phyloP scores from a whole-genome alignment of 2,797 vertebrate species.

The Zalophus californianus region DNA sequence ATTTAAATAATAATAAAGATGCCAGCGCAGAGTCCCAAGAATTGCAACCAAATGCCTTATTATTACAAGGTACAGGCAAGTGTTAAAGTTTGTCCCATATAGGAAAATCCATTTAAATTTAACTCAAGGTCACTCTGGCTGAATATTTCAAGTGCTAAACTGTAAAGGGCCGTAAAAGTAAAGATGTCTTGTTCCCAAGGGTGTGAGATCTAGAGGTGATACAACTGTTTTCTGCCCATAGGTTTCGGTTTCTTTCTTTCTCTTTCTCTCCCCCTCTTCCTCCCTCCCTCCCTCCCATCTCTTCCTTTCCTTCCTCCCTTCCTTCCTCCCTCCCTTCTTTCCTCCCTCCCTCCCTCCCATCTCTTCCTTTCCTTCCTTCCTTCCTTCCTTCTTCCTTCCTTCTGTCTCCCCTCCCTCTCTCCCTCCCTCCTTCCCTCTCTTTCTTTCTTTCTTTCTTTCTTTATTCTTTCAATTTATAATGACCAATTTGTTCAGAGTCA shows the following conservation, averaged over 20 bases:
- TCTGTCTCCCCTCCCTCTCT: too few species aligned
- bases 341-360: too few species aligned
- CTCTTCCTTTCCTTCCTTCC: rapidly evolving
- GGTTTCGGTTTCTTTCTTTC: not conserved
- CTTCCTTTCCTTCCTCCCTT: rapidly evolving
- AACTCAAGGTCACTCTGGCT: not conserved
- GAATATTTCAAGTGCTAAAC: not conserved
- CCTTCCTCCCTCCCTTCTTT: too few species aligned
- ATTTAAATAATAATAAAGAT: slow-evolving; percentile 5
- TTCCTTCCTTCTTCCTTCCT: rapidly evolving
- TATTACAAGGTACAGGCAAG: not conserved
- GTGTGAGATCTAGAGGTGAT: not conserved
- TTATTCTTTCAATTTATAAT: not conserved
- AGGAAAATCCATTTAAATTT: not conserved
- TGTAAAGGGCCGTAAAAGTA: not conserved
- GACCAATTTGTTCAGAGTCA: not conserved
- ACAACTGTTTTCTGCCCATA: not conserved
- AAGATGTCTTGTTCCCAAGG: not conserved
- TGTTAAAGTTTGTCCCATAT: not conserved
- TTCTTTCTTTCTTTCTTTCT: too few species aligned
- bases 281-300: rapidly evolving
- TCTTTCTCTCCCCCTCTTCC: too few species aligned
- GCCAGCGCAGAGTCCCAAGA: not conserved
- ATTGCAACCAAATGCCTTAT: not conserved
- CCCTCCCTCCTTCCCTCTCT: too few species aligned